Conservation (phyloP, 2,888 invertebrate species). For the Troides helena region DNA sequence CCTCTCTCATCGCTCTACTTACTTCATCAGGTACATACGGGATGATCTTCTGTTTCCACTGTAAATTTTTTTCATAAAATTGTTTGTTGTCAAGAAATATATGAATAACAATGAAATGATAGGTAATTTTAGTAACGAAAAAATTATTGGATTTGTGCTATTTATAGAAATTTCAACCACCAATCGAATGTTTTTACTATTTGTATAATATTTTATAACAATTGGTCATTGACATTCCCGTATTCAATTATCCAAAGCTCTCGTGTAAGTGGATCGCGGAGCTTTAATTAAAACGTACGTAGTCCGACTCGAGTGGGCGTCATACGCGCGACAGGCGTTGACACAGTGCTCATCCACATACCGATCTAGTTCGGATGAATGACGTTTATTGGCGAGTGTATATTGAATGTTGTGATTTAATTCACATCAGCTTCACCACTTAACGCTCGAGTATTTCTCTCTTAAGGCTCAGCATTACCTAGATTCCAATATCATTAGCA, state of each 20-base stretch:
- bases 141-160: too few relatives aligned
- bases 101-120: too few relatives aligned
- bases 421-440: background rate
- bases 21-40: too few relatives aligned
- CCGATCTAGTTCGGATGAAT: slow-evolving; percentile 18
- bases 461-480: too few relatives aligned
- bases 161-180: too few relatives aligned
- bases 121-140: too few relatives aligned
- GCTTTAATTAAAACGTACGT: slow-evolving; percentile 28
- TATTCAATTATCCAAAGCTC: slow-evolving; percentile 28
- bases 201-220: background rate
- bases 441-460: too few relatives aligned
- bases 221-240: slow-evolving; percentile 22
- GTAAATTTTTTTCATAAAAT: too few relatives aligned
- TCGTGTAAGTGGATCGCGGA: slow-evolving; percentile 14
- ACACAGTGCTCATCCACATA: slow-evolving; percentile 19
- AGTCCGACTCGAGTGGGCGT: slow-evolving; percentile 26
- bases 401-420: slow-evolving; percentile 12
- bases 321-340: slow-evolving; percentile 27
- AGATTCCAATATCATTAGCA: too few relatives aligned
- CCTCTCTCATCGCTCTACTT: too few relatives aligned
- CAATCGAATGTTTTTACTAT: background rate
- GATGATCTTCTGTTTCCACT: too few relatives aligned
- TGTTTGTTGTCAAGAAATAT: too few relatives aligned
- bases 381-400: slow-evolving; percentile 23